These are phyloP conservation scores for Umimayanthus kanabou DNA, from an alignment of 92 coral and sea anemone genomes.

Conservation along the genomic window DNA sequence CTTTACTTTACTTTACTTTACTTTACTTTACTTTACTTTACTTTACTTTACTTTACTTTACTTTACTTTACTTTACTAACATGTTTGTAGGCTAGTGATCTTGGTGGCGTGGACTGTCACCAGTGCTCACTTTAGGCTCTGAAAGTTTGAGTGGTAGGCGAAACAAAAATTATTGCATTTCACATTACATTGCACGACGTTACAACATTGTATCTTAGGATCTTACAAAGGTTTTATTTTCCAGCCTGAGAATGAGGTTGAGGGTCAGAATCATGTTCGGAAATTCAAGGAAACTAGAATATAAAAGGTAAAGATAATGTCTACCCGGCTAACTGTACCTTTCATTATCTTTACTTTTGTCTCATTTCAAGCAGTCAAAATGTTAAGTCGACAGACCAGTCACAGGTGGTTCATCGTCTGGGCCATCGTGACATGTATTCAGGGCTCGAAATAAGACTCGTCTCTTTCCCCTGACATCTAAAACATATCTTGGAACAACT, in stretches of 20 bases:
- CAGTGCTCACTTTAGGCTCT: background rate
- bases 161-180: background rate
- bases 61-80: too few relatives aligned
- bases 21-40: too few relatives aligned
- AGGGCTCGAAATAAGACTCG: too few relatives aligned
- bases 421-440: background rate
- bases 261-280: constrained; percentile 38
- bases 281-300: constrained; percentile 50
- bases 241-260: constrained; percentile 42
- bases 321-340: constrained; percentile 8
- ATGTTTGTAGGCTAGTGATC: background rate
- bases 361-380: background rate
- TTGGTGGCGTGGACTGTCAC: background rate
- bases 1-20: too few relatives aligned
- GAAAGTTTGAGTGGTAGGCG: background rate
- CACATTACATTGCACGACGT: background rate
- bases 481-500: background rate
- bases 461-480: background rate
- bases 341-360: constrained; percentile 40
- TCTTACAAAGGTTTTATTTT: constrained; percentile 39
- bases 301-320: constrained; percentile 47
- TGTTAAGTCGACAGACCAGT: background rate
- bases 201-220: background rate
- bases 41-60: too few relatives aligned
- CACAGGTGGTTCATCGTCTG: constrained; percentile 8